These are phyloP conservation scores for Nematolebias whitei DNA, from an alignment of 2,113 vertebrate genomes.

Conservation along the genomic window DNA sequence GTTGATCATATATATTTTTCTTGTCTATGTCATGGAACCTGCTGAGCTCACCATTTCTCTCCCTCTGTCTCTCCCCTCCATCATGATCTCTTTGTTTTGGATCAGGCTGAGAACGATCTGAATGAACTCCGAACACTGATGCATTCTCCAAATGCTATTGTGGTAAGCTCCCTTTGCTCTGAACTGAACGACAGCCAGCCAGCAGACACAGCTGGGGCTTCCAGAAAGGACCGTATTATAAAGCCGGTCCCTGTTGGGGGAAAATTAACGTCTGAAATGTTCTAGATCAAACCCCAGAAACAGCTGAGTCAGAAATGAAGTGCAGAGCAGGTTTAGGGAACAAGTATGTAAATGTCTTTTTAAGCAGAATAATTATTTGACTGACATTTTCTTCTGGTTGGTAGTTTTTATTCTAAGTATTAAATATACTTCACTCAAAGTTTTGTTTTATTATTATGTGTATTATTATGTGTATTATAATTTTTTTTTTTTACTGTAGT, in stretches of 20 bases:
- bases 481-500: no score
- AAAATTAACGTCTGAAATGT: constrained; percentile 8
- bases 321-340: constrained; percentile 3
- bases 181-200: constrained; percentile 38
- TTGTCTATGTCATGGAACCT: constrained; percentile 50
- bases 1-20: constrained; percentile 3
- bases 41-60: constrained; percentile 72
- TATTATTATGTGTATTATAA: no score
- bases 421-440: not conserved
- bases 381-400: not conserved
- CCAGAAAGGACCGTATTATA: constrained; percentile 41
- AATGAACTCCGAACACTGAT: constrained; percentile 99
- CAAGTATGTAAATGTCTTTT: not conserved
- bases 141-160: constrained; percentile 99
- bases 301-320: not conserved
- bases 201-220: constrained; percentile 47
- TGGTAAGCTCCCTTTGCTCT: constrained; percentile 88
- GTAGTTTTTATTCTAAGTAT: not conserved
- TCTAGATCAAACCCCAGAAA: constrained; percentile 27
- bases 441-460: no score
- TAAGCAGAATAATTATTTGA: not conserved
- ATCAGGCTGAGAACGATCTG: constrained; percentile 99
- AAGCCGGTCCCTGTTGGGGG: constrained; percentile 31
- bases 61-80: constrained; percentile 74
- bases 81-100: constrained; percentile 64